A percentile compares a stretch with the other conserved stretches of the same genome.
phyloP scores from a whole-genome alignment of 2,888 invertebrate genomes.

The Polyploca ridens region DNA sequence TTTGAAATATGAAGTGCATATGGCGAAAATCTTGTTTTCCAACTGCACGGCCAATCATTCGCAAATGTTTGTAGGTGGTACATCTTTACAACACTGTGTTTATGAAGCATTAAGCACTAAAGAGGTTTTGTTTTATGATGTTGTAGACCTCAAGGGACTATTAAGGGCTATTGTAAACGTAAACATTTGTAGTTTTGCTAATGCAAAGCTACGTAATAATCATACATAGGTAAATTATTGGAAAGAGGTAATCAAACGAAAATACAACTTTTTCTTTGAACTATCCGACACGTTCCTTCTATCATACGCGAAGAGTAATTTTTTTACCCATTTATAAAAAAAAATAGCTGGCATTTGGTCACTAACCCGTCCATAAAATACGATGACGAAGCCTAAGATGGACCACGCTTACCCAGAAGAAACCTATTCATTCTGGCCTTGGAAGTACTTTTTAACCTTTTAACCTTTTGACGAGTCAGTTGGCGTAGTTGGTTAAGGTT shows the following conservation, averaged over 20 bases:
- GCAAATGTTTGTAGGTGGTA: conserved; percentile 10
- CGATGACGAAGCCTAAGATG: too few species aligned
- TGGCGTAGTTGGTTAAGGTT: too few species aligned
- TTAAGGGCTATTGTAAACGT: conserved; percentile 23
- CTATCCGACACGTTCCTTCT: too few species aligned
- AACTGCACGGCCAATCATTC: neutral
- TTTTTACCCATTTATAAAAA: too few species aligned
- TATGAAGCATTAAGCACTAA: conserved; percentile 32
- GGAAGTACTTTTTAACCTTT: too few species aligned
- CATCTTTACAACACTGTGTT: conserved; percentile 26
- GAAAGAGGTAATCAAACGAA: neutral
- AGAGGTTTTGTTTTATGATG: conserved; percentile 45
- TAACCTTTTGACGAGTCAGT: too few species aligned
- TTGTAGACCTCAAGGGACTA: conserved; percentile 30
- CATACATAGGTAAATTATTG: neutral
- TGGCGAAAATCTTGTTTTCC: neutral
- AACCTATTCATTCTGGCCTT: too few species aligned
- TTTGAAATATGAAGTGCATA: neutral
- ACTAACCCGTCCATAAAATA: too few species aligned
- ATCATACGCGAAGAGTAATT: too few species aligned
- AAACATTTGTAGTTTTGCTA: neutral
- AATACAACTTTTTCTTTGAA: neutral
- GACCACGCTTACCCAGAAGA: too few species aligned
- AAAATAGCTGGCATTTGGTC: too few species aligned
- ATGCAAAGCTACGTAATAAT: neutral